Conservation (phyloP, 2,888 invertebrate genomes). For the Thereva nobilitata region DNA sequence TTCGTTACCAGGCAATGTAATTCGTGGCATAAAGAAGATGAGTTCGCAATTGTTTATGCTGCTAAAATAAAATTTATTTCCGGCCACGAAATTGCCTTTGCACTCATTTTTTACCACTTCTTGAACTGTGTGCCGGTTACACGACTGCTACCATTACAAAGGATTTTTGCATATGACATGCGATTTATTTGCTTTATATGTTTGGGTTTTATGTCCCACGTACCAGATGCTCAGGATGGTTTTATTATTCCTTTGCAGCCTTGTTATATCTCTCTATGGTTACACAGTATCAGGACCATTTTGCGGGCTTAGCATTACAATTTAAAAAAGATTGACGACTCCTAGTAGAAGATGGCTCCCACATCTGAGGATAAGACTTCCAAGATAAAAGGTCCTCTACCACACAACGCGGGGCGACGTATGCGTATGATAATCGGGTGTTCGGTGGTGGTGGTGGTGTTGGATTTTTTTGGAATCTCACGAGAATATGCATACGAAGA, state of each 20-base stretch:
- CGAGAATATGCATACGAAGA: too few relatives aligned
- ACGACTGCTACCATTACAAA: constrained; percentile 23
- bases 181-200: constrained; percentile 33
- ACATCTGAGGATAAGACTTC: not conserved
- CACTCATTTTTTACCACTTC: constrained; percentile 18
- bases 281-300: constrained; percentile 19
- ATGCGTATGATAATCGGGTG: too few relatives aligned
- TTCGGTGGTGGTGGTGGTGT: too few relatives aligned
- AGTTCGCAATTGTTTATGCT: constrained; percentile 32
- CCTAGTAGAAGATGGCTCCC: not conserved
- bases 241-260: constrained; percentile 29
- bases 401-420: too few relatives aligned
- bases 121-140: constrained; percentile 13
- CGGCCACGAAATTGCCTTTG: constrained; percentile 31
- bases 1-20: constrained; percentile 12
- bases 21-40: constrained; percentile 17
- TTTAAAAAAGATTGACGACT: constrained; percentile 33
- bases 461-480: too few relatives aligned
- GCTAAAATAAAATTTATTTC: constrained; percentile 32
- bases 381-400: not conserved
- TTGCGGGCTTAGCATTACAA: constrained; percentile 26
- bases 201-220: constrained; percentile 18
- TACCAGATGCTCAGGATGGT: constrained; percentile 28
- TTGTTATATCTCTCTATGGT: constrained; percentile 28
- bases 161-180: constrained; percentile 35